Evolutionary conservation across 2,888 invertebrate species (phyloP).

Genomic region (Coelinius sp.): DNA sequence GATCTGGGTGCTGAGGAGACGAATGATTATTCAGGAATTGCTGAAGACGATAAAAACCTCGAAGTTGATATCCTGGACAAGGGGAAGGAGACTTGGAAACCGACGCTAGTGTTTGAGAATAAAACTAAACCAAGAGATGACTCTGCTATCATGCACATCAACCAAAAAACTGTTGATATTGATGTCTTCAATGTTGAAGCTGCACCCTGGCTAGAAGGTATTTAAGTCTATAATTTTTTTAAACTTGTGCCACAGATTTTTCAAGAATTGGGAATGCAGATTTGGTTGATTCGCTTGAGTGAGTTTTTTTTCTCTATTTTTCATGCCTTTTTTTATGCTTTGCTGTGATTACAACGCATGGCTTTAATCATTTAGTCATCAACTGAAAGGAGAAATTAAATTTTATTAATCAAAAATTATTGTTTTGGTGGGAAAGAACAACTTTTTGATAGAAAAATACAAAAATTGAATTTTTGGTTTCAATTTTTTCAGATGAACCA

Average conservation of each 20-base stretch:
- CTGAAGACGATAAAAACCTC: constrained; percentile 35
- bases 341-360: background rate
- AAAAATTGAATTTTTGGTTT: background rate
- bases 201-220: constrained; percentile 56
- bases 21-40: background rate
- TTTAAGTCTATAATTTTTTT: background rate
- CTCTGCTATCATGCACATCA: constrained; percentile 61
- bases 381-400: too few relatives aligned
- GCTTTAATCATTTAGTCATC: too few relatives aligned
- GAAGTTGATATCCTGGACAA: constrained; percentile 52
- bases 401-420: too few relatives aligned
- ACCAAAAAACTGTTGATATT: constrained; percentile 50
- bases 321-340: background rate
- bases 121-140: constrained; percentile 46
- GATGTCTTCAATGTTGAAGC: constrained; percentile 57
- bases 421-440: background rate
- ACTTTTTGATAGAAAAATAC: background rate
- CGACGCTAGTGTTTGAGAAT: constrained; percentile 55
- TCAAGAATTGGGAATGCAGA: background rate
- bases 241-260: background rate
- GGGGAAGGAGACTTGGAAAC: constrained; percentile 58
- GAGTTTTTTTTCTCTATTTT: background rate
- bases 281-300: background rate
- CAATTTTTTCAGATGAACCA: constrained; percentile 56
- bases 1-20: background rate